These are phyloP conservation scores for Pheosia gnoma DNA, from an alignment of 2,888 invertebrate genomes.

Conservation along the genomic window DNA sequence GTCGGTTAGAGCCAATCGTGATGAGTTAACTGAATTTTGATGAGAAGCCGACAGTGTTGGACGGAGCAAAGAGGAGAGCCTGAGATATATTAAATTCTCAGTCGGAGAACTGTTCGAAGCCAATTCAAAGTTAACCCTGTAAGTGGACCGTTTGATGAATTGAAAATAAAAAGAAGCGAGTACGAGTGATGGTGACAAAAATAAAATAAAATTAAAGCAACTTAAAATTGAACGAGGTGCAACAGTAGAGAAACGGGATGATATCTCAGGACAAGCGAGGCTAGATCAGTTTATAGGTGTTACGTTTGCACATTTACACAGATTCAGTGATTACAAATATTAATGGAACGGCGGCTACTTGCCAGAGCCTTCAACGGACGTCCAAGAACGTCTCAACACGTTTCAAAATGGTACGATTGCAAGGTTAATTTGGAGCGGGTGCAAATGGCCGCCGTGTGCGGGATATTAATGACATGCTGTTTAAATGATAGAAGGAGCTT, in stretches of 20 bases:
- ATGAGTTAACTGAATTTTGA: constrained; percentile 81
- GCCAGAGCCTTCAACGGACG: constrained; percentile 33
- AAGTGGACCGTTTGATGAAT: constrained; percentile 83
- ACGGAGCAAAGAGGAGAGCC: constrained; percentile 95
- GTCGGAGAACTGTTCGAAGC: constrained; percentile 77
- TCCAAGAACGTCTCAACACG: constrained; percentile 7
- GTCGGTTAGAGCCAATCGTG: constrained; percentile 83
- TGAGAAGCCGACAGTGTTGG: constrained; percentile 88
- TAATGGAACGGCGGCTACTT: constrained; percentile 56
- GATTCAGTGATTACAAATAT: constrained; percentile 65
- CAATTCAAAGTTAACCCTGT: constrained; percentile 83
- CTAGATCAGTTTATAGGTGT: constrained; percentile 78
- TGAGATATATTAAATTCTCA: constrained; percentile 86
- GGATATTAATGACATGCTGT: constrained; percentile 80
- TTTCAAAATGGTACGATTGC: constrained; percentile 6
- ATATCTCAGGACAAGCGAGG: constrained; percentile 83
- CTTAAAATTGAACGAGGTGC: constrained; percentile 83
- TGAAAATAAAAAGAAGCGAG: constrained; percentile 82
- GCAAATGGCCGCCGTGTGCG: constrained; percentile 59
- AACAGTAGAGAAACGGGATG: constrained; percentile 80
- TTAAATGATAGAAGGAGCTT: constrained; percentile 79
- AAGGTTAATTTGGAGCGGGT: constrained; percentile 32
- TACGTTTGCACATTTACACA: constrained; percentile 81
- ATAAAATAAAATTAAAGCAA: constrained; percentile 75
- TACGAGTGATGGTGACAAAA: constrained; percentile 78